These are phyloP conservation scores for Montipora foliosa DNA, from an alignment of 64 coral and sea anemone genomes.

Conservation along the genomic window DNA sequence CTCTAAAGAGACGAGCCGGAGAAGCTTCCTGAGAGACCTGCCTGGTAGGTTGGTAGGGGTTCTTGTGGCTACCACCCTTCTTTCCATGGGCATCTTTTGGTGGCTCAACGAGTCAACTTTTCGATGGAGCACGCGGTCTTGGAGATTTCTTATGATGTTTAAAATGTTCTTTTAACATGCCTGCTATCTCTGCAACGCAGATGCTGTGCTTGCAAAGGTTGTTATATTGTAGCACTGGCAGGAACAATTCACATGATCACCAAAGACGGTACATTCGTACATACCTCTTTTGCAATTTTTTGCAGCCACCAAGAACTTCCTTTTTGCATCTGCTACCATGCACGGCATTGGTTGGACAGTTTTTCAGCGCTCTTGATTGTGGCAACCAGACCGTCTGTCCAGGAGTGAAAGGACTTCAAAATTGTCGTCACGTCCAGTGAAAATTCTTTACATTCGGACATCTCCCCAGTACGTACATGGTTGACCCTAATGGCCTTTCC, in stretches of 20 bases:
- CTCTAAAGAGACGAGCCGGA: conserved; percentile 3
- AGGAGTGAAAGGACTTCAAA: neutral
- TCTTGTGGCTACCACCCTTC: conserved; percentile 2
- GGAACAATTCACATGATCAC: conserved; percentile 37
- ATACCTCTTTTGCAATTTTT: conserved; percentile 34
- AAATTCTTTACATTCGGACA: neutral
- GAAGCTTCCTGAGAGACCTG: neutral
- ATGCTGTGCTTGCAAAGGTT: conserved; percentile 17
- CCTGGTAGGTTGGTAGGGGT: neutral
- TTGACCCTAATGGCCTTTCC: neutral
- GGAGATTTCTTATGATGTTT: neutral
- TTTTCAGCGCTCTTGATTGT: neutral
- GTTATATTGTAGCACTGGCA: conserved; percentile 33
- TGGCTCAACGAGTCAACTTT: neutral
- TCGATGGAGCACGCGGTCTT: neutral
- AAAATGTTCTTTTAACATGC: neutral
- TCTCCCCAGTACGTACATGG: neutral
- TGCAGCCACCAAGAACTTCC: neutral
- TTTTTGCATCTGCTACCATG: neutral
- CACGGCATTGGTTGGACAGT: neutral
- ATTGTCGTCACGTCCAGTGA: neutral
- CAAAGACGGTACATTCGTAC: conserved; percentile 30
- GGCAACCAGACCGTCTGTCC: neutral
- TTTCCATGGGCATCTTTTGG: neutral
- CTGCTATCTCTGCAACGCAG: conserved; percentile 2